Evolutionary conservation across 2,888 invertebrate species (phyloP).

Genomic region (Hedya salicella): DNA sequence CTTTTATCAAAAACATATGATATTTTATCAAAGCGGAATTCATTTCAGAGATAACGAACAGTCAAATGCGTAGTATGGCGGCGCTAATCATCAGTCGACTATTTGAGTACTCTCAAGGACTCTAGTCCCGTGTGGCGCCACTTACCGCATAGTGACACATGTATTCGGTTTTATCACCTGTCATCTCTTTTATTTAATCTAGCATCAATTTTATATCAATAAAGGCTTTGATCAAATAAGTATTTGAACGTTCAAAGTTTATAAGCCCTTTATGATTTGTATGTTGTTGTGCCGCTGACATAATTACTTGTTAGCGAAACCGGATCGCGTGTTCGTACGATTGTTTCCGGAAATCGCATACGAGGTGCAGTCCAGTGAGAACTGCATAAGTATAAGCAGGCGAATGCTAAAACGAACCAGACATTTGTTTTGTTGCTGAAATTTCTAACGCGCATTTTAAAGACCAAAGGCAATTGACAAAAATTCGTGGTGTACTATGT

Average conservation of each 20-base stretch:
- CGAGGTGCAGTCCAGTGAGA: slow-evolving; percentile 50
- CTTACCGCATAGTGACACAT: background rate
- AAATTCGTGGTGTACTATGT: no score
- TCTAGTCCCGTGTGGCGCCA: background rate
- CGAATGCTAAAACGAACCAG: no score
- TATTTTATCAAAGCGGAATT: slow-evolving; percentile 34
- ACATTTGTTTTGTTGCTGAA: no score
- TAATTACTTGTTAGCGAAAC: slow-evolving; percentile 78
- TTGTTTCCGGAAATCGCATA: slow-evolving; percentile 72
- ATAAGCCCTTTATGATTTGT: background rate
- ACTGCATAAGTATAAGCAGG: background rate
- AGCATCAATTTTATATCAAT: background rate
- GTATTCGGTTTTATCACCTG: background rate
- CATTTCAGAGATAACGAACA: slow-evolving; percentile 21
- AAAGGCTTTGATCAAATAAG: background rate
- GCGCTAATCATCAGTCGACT: slow-evolving; percentile 22
- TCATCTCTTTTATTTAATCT: background rate
- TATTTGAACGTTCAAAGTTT: no score
- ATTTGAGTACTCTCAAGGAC: slow-evolving; percentile 6
- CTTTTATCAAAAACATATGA: slow-evolving; percentile 21
- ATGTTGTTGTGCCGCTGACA: slow-evolving; percentile 61
- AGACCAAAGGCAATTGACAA: no score
- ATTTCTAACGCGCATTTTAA: no score
- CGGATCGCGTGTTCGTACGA: slow-evolving; percentile 64
- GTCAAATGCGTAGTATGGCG: slow-evolving; percentile 6